Evolutionary conservation across 2,888 invertebrate species (phyloP), one percentile per base, ranked within the genome.

Genomic region (Colletes collaris): DNA sequence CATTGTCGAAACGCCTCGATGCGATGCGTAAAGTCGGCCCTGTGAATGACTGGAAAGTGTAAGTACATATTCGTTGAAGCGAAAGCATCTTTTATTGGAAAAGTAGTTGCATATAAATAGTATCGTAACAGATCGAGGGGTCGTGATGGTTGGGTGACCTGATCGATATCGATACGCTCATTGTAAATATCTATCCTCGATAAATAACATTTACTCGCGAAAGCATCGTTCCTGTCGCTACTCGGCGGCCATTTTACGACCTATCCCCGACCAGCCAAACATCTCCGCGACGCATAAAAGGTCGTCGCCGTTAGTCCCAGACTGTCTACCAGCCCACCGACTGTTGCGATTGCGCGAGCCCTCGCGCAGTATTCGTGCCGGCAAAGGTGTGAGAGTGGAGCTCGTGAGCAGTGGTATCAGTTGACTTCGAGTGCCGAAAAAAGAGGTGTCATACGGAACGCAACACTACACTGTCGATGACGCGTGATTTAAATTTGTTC

Each of bases 291-390:
- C 64, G 73, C 60, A 60, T 79, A 69, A 73, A 79, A 73, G 67
- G 66, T 63, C 27, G 49, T 37, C 40, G n/a, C 50, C 35, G 49
- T 49, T 66, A 70, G 65, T 56, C 46, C 76, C 76, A 76, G 59
- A 10, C 55, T 7, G 49, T 2, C 55, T 55, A 62, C 55, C n/a
- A 11, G 10, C 8, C 44, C 3, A 46, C 8, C 37, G 46, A 50
- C 66, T 73, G 60, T 69, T 73, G 79, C 79, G 73, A 55, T 79
- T 79, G 79, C 79, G 67, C 66, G 67, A 19, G 53, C 46, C 27
- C 37, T 37, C 27, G 27, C 65, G 62, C 11, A 56, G 62, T 56
- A 35, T 56, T n/a, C n/a, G 37, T 64, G 70, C 60, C 67, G 76
- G 66, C 53, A 50, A 71, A 64, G 68, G 77, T 76, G 59, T 50